A percentile compares a stretch with the other conserved stretches of the same genome.
phyloP scores from a whole-genome alignment of 2,888 invertebrate genomes.

The Oconnorella tubifera region DNA sequence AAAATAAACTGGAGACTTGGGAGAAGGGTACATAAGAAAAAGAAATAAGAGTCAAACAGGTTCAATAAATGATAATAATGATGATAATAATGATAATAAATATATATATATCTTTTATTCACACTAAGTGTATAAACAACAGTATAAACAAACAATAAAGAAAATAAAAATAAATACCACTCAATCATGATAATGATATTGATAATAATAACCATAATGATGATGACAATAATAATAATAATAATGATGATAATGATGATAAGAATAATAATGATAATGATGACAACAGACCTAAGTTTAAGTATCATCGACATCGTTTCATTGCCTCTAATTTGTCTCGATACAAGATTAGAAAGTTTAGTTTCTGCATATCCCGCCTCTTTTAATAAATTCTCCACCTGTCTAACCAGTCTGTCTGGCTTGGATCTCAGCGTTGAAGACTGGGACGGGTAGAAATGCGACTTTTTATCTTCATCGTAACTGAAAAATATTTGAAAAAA shows the following conservation, averaged over 20 bases:
- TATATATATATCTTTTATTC: too few relatives aligned
- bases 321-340: not conserved
- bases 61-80: too few relatives aligned
- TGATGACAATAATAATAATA: not conserved
- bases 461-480: not conserved
- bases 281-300: not conserved
- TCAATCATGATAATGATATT: too few relatives aligned
- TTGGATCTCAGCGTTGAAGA: not conserved
- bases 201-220: too few relatives aligned
- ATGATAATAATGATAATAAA: too few relatives aligned
- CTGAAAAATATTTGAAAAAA: not conserved
- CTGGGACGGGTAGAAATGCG: too few relatives aligned
- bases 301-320: not conserved
- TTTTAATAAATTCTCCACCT: not conserved
- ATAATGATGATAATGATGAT: not conserved
- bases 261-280: not conserved
- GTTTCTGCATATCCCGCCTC: not conserved
- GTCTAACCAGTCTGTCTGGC: not conserved
- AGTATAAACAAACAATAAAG: not conserved
- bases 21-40: not conserved
- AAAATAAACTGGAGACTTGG: too few relatives aligned
- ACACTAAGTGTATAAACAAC: not conserved
- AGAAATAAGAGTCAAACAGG: not conserved
- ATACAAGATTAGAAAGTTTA: not conserved
- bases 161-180: too few relatives aligned